A percentile compares a stretch with the other conserved stretches of the same genome.
These are phyloP conservation scores for Megalopta genalis DNA, from an alignment of 1,140 invertebrate species.

Conservation along the genomic window DNA sequence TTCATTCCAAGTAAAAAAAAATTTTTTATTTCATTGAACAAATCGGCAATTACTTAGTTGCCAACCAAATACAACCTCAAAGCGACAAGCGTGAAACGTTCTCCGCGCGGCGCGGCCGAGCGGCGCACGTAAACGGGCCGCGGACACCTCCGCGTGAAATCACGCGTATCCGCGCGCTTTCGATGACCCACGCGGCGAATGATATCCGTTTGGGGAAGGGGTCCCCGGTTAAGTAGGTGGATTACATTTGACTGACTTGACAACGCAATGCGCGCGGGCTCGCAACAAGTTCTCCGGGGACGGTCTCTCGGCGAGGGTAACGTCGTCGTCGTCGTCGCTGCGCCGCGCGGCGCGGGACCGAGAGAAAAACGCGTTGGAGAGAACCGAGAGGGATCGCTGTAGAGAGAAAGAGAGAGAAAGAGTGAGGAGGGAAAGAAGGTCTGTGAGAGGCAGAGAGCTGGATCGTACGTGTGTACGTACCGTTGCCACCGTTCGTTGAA, in stretches of 20 bases:
- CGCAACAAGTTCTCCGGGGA: conserved; percentile 54
- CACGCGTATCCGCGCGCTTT: conserved; percentile 37
- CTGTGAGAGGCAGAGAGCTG: conserved; percentile 2
- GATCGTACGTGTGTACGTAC: conserved; percentile 52
- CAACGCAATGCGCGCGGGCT: conserved; percentile 58
- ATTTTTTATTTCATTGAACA: too few species aligned
- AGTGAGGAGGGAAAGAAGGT: conserved; percentile 9
- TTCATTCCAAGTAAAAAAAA: too few species aligned
- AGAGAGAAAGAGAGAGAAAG: background rate
- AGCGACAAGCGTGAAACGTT: background rate
- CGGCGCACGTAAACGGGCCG: conserved; percentile 27
- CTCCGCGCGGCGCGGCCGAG: background rate
- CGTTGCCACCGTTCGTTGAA: conserved; percentile 73
- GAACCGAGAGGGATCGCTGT: conserved; percentile 8
- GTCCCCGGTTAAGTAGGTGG: conserved; percentile 64
- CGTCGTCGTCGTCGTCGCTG: background rate
- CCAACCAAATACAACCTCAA: too few species aligned
- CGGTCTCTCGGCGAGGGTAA: conserved; percentile 4
- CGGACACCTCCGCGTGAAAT: conserved; percentile 41
- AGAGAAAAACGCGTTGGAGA: background rate
- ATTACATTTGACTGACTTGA: conserved; percentile 71
- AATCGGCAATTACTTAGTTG: too few species aligned
- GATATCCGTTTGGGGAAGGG: conserved; percentile 47
- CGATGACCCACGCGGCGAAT: conserved; percentile 46
- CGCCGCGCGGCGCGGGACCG: background rate